phyloP scores from a whole-genome alignment of 2,797 vertebrate genomes.

The Chelon auratus region DNA sequence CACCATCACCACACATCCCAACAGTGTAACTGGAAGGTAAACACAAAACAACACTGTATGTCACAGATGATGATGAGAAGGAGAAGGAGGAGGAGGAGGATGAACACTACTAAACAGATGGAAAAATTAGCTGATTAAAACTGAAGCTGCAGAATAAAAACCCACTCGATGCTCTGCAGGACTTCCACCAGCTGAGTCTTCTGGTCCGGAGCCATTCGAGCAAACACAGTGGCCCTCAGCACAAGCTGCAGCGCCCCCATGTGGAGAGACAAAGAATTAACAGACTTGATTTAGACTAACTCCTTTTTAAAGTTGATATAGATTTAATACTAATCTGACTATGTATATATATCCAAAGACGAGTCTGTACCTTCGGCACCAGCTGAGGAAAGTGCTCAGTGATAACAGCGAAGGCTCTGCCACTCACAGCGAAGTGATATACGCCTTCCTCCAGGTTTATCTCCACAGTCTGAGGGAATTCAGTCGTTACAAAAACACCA shows the following conservation, averaged over 20 bases:
- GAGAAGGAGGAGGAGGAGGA: too few relatives aligned
- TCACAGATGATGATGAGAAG: background rate
- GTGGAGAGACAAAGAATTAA: conserved; percentile 49
- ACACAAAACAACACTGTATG: background rate
- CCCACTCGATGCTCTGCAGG: conserved; percentile 96
- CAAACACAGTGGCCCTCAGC: conserved; percentile 92
- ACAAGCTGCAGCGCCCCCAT: conserved; percentile 85
- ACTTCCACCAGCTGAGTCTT: conserved; percentile 97
- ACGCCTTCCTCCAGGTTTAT: conserved; percentile 84
- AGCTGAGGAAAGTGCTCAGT: conserved; percentile 95
- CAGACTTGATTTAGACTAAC: background rate
- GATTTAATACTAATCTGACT: background rate
- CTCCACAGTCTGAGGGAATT: conserved; percentile 85
- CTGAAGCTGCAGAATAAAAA: conserved; percentile 35
- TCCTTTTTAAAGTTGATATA: background rate
- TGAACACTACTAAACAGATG: too few relatives aligned
- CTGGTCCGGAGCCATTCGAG: conserved; percentile 98
- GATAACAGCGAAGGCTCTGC: conserved; percentile 92
- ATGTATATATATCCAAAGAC: background rate
- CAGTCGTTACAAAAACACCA: background rate
- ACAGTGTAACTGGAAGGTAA: conserved; percentile 91
- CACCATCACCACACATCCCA: conserved; percentile 98
- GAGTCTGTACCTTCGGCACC: conserved; percentile 89
- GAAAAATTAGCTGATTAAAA: background rate
- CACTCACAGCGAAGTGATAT: conserved; percentile 95